phyloP scores from a whole-genome alignment of 2,797 vertebrate genomes.

The Pterois miles region DNA sequence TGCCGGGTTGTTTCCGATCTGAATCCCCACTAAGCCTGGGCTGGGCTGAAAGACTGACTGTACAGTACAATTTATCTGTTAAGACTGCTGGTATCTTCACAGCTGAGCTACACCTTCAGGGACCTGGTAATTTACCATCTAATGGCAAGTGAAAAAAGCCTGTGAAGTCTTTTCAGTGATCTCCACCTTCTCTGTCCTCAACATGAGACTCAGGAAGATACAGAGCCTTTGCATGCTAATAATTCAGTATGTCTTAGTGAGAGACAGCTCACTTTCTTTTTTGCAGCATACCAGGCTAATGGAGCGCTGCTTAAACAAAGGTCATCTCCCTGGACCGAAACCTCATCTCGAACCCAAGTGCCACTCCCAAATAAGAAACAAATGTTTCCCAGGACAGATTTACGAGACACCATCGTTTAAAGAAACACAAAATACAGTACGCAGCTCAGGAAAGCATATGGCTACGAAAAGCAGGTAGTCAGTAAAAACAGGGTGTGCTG shows the following conservation, averaged over 20 bases:
- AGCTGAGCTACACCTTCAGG: constrained; percentile 1
- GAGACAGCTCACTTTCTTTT: constrained; percentile 22
- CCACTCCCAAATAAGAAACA: constrained; percentile 58
- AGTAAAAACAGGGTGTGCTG: constrained; percentile 19
- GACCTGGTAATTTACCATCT: constrained; percentile 49
- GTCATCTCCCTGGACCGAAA: constrained; percentile 27
- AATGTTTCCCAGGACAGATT: constrained; percentile 65
- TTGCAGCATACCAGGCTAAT: constrained; percentile 29
- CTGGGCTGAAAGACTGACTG: not conserved
- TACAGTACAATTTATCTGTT: constrained; percentile 26
- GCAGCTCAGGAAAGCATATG: constrained; percentile 40
- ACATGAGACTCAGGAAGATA: constrained; percentile 37
- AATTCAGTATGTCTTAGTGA: constrained; percentile 51
- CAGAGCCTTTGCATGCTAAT: constrained; percentile 46
- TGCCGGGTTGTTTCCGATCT: not conserved
- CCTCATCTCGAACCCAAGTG: constrained; percentile 27
- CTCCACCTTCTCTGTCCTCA: constrained; percentile 2
- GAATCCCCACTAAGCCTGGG: not conserved
- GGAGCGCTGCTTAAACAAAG: constrained; percentile 21
- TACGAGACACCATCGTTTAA: constrained; percentile 36
- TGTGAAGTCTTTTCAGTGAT: constrained; percentile 35
- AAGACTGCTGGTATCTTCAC: constrained; percentile 1
- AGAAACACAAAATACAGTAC: constrained; percentile 30
- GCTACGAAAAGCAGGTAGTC: constrained; percentile 20
- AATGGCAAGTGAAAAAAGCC: constrained; percentile 3